Evolutionary conservation across 2,797 vertebrate species (phyloP).

Genomic region (Anguilla anguilla): DNA sequence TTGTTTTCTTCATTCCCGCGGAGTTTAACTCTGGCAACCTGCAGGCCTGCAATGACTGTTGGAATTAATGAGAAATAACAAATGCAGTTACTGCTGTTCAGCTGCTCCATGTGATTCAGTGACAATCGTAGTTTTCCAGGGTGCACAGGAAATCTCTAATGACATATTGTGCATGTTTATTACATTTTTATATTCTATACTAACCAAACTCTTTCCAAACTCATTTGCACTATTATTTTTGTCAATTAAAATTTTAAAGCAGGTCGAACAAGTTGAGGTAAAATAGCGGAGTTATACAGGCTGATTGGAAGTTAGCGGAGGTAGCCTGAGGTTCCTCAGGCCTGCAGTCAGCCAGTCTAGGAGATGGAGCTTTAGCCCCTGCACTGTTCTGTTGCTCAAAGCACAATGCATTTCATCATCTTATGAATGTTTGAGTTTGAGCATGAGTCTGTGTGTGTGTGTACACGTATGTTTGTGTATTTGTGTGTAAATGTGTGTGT

Average conservation of each 20-base stretch:
- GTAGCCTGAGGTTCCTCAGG: not conserved
- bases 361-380: conserved; percentile 64
- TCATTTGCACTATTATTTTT: not conserved
- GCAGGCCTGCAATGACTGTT: not conserved
- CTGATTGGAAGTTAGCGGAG: not conserved
- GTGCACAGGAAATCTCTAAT: not conserved
- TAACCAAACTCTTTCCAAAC: not conserved
- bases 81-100: not conserved
- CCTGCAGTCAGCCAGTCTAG: conserved; percentile 60
- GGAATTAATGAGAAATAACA: not conserved
- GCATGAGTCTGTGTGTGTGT: conserved; percentile 15
- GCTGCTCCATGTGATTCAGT: not conserved
- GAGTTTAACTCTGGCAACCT: not conserved
- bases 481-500: not conserved
- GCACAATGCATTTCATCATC: not conserved
- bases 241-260: no score
- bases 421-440: not conserved
- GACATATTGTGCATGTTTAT: not conserved
- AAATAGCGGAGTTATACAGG: not conserved
- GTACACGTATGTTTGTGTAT: not conserved
- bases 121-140: not conserved
- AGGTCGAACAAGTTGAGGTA: not conserved
- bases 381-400: conserved; percentile 33
- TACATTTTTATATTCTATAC: not conserved
- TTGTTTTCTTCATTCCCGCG: not conserved